Evolutionary conservation across 2,797 vertebrate species (phyloP).

Genomic region (Pempheris klunzingeri): DNA sequence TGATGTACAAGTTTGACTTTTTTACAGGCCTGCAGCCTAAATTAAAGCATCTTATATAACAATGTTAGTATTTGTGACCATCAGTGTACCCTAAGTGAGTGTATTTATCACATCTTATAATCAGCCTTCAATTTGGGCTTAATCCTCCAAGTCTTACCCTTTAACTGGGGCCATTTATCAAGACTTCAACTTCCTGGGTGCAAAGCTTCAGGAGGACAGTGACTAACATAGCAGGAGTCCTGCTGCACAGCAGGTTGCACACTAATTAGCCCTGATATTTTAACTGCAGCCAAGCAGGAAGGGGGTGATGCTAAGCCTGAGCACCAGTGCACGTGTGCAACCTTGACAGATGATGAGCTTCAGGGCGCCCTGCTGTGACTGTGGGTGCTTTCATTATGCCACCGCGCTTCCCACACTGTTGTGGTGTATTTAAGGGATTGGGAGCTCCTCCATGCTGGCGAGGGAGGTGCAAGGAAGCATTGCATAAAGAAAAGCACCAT

Average conservation of each 20-base stretch:
- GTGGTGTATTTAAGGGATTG: too few species aligned
- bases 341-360: slow-evolving; percentile 57
- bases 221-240: slow-evolving; percentile 38
- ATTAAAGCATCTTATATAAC: background rate
- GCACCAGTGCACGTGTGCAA: slow-evolving; percentile 71
- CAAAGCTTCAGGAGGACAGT: slow-evolving; percentile 22
- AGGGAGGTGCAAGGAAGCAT: too few species aligned
- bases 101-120: slow-evolving; percentile 7
- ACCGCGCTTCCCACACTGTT: too few species aligned
- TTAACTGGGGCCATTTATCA: slow-evolving; percentile 6
- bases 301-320: slow-evolving; percentile 62
- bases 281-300: slow-evolving; percentile 49
- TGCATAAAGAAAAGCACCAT: too few species aligned
- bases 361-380: slow-evolving; percentile 50
- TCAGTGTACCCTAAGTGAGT: background rate
- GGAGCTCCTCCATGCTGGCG: too few species aligned
- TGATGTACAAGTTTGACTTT: rapidly evolving
- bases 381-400: too few species aligned
- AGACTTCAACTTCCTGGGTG: slow-evolving; percentile 1
- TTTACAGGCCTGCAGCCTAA: background rate
- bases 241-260: slow-evolving; percentile 57
- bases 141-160: background rate
- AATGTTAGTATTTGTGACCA: background rate
- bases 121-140: slow-evolving; percentile 12
- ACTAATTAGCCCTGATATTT: slow-evolving; percentile 73